These are phyloP conservation scores for Chymomyza fuscimana DNA, from an alignment of 2,888 invertebrate genomes.

Conservation along the genomic window DNA sequence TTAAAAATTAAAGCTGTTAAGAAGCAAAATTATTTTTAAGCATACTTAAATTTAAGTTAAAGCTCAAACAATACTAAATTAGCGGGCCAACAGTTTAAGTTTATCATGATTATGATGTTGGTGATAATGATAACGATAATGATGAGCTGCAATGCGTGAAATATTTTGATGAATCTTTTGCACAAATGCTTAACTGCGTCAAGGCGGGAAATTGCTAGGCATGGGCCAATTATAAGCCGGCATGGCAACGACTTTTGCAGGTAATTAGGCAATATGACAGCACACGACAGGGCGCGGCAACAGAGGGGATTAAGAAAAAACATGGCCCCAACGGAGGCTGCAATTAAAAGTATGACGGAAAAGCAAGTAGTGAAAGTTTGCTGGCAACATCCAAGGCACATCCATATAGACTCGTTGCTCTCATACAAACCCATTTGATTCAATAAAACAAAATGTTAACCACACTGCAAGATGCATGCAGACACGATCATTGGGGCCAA, in stretches of 20 bases:
- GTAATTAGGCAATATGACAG: slow-evolving; percentile 6
- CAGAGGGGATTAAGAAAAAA: background rate
- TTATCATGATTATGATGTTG: slow-evolving; percentile 9
- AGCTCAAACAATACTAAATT: background rate
- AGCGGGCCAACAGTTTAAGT: background rate
- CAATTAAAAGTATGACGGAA: slow-evolving; percentile 34
- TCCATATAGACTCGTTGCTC: background rate
- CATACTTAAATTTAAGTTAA: background rate
- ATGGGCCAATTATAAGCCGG: background rate
- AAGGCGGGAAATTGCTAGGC: background rate
- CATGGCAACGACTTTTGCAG: background rate
- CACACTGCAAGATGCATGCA: background rate
- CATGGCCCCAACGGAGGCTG: slow-evolving; percentile 6
- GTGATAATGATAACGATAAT: background rate
- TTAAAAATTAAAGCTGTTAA: background rate
- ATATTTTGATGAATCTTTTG: background rate
- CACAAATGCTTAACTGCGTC: background rate
- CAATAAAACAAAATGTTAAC: background rate
- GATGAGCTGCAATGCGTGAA: slow-evolving; percentile 27
- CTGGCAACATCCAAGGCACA: slow-evolving; percentile 9
- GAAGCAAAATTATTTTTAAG: background rate
- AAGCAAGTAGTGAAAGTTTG: slow-evolving; percentile 52
- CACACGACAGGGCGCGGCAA: background rate
- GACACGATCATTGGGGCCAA: background rate
- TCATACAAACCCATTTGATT: background rate